These are phyloP conservation scores for Campoplex nolae DNA, from an alignment of 2,888 invertebrate species.

Conservation along the genomic window DNA sequence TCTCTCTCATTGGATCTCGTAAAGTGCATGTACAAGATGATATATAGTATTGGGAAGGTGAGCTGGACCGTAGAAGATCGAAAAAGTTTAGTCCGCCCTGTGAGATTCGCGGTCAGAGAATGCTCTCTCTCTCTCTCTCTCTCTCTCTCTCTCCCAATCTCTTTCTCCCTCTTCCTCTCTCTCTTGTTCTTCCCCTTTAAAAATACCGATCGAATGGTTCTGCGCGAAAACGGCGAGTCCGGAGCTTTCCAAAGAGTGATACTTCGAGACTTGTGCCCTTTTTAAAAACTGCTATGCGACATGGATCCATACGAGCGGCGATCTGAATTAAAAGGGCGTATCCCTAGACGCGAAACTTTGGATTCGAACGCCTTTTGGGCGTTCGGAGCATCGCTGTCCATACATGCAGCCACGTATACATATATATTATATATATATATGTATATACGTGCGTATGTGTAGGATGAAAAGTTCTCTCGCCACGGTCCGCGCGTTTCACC, in stretches of 20 bases:
- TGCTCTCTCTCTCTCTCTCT: conserved; percentile 8
- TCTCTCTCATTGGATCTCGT: conserved; percentile 4
- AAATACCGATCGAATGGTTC: neutral
- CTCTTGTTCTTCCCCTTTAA: conserved; percentile 10
- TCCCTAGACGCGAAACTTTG: neutral
- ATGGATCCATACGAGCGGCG: no score
- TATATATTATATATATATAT: conserved; percentile 9
- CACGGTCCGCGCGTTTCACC: conserved; percentile 42
- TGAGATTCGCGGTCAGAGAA: conserved; percentile 21
- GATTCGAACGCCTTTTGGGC: neutral
- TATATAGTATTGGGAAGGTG: conserved; percentile 40
- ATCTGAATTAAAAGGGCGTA: conserved; percentile 9
- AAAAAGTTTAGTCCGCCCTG: conserved; percentile 60
- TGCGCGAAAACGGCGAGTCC: neutral
- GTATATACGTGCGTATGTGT: neutral
- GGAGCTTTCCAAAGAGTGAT: neutral
- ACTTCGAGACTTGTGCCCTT: neutral
- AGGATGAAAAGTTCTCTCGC: conserved; percentile 23
- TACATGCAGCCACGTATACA: neutral
- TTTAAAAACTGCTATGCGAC: neutral
- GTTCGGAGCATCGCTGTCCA: neutral
- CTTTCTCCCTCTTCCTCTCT: conserved; percentile 20
- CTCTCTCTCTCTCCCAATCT: conserved; percentile 26
- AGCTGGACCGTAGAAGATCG: conserved; percentile 58
- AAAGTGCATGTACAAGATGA: conserved; percentile 50